Base-by-base conservation (phyloP, 1,140 invertebrate genomes). In the Drosophila tani region DNA sequence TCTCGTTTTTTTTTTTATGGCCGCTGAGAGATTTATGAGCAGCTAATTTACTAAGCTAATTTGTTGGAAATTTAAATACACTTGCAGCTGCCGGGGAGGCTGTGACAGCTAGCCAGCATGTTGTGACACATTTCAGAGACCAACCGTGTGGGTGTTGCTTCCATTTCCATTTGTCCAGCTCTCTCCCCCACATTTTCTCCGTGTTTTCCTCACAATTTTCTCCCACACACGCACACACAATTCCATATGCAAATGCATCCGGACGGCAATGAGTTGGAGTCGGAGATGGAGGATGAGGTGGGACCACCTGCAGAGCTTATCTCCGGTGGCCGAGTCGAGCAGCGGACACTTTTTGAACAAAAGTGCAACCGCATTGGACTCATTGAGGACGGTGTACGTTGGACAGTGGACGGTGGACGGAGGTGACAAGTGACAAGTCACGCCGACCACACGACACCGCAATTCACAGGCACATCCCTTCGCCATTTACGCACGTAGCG, bases 31-130 rank as follows among this genome's bases (percentile, higher is more conserved):
- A 88, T 88, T 87, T 87, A 87, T 81, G 81, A 87, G 84, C 84
- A 84, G 77, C 81, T 88, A 88, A 88, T 78, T 81, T 68, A 77
- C 68, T 66, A 75, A 83, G 77, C 77, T 84, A 87, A 87, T 87
- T 88, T 87, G 84, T 78, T 83, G 62, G 57, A 66, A 67, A 75
- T 64, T 81, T 65, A 78, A 81, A 81, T 68, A 78, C 57, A 81
- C 59, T 74, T 82, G 69, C 59, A 79, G 59, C 71, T 77, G 73
- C 64, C 73, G 35, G 59, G 46, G 59, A 49, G 58, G 59, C 76
- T 53, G 40, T 73, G 75, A 79, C 76, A 73, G 58, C 67, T 14
- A 24, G 49, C 27, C 45, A 47, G 53, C 57, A 40, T 58, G 57
- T 79, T 79, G 75, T 80, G 80, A 70, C 76, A 71, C 70, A 53